Evolutionary conservation across 2,113 vertebrate genomes (phyloP).

Genomic region (Rhea americana): DNA sequence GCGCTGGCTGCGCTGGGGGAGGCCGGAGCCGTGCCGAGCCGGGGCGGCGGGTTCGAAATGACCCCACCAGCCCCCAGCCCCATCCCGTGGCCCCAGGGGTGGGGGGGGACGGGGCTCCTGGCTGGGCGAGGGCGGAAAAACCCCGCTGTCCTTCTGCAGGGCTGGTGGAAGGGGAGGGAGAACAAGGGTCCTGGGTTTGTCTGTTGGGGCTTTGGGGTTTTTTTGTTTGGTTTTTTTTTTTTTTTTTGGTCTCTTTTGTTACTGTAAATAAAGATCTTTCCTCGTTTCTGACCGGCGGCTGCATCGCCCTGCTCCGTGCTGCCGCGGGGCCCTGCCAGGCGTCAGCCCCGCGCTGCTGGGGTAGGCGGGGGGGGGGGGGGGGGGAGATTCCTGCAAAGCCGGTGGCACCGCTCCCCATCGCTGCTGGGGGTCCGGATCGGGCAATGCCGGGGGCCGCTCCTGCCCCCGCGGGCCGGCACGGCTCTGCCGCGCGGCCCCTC

Average conservation of each 20-base stretch:
- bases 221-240: neutral
- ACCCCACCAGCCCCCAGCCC: neutral
- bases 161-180: neutral
- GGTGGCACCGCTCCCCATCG: too few relatives aligned
- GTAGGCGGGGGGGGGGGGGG: too few relatives aligned
- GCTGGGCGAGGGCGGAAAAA: neutral
- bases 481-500: too few relatives aligned
- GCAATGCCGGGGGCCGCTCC: too few relatives aligned
- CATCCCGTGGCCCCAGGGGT: fast-evolving
- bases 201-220: neutral
- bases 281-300: neutral
- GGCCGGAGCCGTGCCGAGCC: neutral
- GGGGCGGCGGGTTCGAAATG: too few relatives aligned
- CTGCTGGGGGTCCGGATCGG: too few relatives aligned
- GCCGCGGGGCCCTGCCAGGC: neutral
- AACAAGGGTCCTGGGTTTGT: fast-evolving
- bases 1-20: neutral
- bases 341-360: too few relatives aligned
- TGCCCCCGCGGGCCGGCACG: too few relatives aligned
- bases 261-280: constrained; percentile 77
- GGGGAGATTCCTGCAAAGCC: too few relatives aligned
- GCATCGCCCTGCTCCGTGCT: fast-evolving
- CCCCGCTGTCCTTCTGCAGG: fast-evolving
- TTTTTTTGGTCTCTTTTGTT: constrained; percentile 6
- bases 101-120: neutral